Evolutionary conservation across 1,140 invertebrate species (phyloP), one percentile per base, ranked within the genome.

Genomic region (Anoplophora glabripennis): DNA sequence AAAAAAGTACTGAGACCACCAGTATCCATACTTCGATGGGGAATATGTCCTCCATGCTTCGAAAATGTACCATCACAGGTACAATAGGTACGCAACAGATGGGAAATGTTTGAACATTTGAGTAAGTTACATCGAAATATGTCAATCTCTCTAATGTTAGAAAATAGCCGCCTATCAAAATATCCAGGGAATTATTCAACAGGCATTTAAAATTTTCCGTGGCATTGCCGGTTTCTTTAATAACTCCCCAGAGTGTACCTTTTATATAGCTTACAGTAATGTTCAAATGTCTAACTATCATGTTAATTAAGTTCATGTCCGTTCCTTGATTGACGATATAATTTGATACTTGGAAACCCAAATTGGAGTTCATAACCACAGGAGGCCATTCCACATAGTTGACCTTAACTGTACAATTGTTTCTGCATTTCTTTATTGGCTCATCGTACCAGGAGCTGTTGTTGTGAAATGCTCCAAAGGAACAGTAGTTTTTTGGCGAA

Each of bases 31-130:
- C 52, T 14, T 33, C 17, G 10, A 14, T 17, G n/a, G 12, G 14
- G 14, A 54, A 44, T 15, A 54, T 42, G 18, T 14, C 17, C 28
- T 44, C 33, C 17, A 54, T 33, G 4, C 38, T 28, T 34, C 21
- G 28, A 17, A 54, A 33, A 7, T 41, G 38, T 41, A 28, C 12
- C 14, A 18, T 12, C 4, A 44, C 28, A 15, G 18, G 52, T 34
- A 42, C 38, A n/a, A 42, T 38, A 37, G 52, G 40, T 11, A 44
- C 21, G 17, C 52, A 54, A 38, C 52, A 54, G 14, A 54, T 14
- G 0, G 44, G 11, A 54, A 28, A 33, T 2, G 34, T 38, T 44
- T 54, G 52, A 11, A 54, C 44, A 54, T 44, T 35, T n/a, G 52
- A 28, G 7, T 21, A 11, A 28, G 21, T 54, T n/a, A 17, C 21